Conservation (phyloP, 92 coral and sea anemone genomes). For the Epizoanthus stellaris region DNA sequence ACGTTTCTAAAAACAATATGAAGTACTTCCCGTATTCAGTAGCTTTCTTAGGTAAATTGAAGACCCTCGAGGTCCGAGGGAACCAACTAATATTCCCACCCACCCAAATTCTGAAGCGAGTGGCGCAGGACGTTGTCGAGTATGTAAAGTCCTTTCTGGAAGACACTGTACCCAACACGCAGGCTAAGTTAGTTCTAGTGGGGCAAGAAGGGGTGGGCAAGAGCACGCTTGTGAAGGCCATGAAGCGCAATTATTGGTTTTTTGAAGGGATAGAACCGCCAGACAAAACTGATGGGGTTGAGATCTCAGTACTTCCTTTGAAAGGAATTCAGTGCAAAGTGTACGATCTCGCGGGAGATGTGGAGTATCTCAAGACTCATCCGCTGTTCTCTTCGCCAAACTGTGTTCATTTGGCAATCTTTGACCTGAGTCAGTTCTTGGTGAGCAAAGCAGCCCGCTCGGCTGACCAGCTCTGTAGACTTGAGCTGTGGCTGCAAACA, state of each 20-base stretch:
- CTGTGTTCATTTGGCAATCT: constrained; percentile 29
- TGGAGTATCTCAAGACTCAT: constrained; percentile 54
- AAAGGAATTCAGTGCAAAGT: constrained; percentile 10
- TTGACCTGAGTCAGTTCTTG: constrained; percentile 31
- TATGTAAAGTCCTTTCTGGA: not conserved
- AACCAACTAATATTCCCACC: constrained; percentile 6
- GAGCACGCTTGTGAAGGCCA: constrained; percentile 42
- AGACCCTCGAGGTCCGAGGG: not conserved
- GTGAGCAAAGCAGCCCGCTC: constrained; percentile 32
- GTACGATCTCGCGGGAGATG: constrained; percentile 53
- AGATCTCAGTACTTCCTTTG: constrained; percentile 4
- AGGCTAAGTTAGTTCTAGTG: not conserved
- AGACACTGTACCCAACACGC: not conserved
- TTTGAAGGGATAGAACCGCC: constrained; percentile 7
- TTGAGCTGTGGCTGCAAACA: constrained; percentile 49
- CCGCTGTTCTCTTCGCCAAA: constrained; percentile 33
- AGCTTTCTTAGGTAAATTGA: not conserved
- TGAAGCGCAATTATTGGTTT: constrained; percentile 3
- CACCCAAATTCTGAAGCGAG: not conserved
- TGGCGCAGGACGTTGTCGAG: not conserved
- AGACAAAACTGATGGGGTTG: constrained; percentile 42
- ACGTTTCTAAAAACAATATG: constrained; percentile 2
- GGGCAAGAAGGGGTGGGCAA: constrained; percentile 60
- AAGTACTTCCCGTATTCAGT: not conserved
- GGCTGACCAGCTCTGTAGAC: constrained; percentile 38